These are phyloP conservation scores for Triplophysa yarkandensis DNA, from an alignment of 2,797 vertebrate genomes.

Conservation along the genomic window DNA sequence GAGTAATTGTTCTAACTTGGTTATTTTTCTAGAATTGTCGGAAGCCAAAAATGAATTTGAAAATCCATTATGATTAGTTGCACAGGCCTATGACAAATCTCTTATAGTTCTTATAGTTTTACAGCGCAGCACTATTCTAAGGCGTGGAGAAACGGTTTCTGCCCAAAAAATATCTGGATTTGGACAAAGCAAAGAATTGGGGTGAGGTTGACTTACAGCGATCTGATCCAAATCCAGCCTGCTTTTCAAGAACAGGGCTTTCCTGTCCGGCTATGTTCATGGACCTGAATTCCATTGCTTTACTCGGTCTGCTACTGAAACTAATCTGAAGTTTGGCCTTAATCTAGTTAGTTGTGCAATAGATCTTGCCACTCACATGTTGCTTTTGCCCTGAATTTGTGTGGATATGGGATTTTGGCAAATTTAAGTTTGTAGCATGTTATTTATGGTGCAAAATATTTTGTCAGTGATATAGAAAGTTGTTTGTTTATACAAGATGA, in stretches of 20 bases:
- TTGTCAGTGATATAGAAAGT: not conserved
- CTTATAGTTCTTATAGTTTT: not conserved
- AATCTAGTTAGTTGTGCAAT: constrained; percentile 36
- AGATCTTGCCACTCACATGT: not conserved
- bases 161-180: not conserved
- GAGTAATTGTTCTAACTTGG: too few relatives aligned
- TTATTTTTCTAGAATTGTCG: too few relatives aligned
- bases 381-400: not conserved
- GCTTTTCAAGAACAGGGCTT: constrained; percentile 15
- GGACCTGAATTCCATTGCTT: not conserved
- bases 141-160: not conserved
- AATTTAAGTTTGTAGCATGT: not conserved
- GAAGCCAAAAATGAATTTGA: too few relatives aligned
- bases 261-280: constrained; percentile 1
- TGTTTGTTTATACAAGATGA: not conserved
- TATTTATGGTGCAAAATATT: not conserved
- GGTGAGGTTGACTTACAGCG: constrained; percentile 1
- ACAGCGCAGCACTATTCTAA: not conserved
- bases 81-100: too few relatives aligned
- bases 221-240: constrained; percentile 15
- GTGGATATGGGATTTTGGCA: not conserved
- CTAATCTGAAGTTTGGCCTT: constrained; percentile 24
- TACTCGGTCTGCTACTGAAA: not conserved
- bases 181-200: not conserved
- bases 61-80: too few relatives aligned